phyloP scores from a whole-genome alignment of 2,113 vertebrate species.

The Hirundichthys speculiger region DNA sequence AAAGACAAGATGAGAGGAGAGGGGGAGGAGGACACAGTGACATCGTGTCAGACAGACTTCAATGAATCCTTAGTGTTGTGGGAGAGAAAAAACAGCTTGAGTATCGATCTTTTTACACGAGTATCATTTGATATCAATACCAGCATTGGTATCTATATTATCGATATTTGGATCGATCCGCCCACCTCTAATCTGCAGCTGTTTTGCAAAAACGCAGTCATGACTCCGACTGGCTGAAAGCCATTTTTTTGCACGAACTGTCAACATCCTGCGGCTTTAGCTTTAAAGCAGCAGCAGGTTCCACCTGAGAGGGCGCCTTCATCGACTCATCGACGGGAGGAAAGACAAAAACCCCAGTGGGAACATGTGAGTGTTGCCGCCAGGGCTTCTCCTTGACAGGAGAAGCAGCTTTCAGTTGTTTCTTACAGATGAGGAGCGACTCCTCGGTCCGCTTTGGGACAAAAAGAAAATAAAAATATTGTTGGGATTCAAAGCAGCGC shows the following conservation, averaged over 20 bases:
- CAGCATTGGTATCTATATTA: too few species aligned
- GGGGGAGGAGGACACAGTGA: too few species aligned
- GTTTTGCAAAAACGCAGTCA: neutral
- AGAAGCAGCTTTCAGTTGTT: constrained; percentile 24
- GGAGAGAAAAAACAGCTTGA: too few species aligned
- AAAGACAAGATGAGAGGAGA: too few species aligned
- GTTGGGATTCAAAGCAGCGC: constrained; percentile 22
- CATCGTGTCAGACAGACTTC: too few species aligned
- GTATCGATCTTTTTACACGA: too few species aligned
- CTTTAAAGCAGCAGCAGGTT: constrained; percentile 11
- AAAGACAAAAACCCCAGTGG: neutral
- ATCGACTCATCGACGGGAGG: constrained; percentile 14
- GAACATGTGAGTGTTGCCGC: neutral
- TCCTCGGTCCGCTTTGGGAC: constrained; percentile 9
- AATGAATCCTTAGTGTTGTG: too few species aligned
- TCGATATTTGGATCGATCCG: too few species aligned
- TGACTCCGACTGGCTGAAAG: neutral
- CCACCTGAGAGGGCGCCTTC: neutral
- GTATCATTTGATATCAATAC: too few species aligned
- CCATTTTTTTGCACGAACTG: constrained; percentile 3
- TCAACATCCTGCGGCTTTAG: constrained; percentile 2
- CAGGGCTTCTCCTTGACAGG: constrained; percentile 22
- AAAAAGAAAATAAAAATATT: neutral
- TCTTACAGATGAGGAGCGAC: constrained; percentile 24
- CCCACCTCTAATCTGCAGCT: too few species aligned